These are phyloP conservation scores for Stenchaetothrips biformis DNA, from an alignment of 2,888 invertebrate genomes.

Conservation along the genomic window DNA sequence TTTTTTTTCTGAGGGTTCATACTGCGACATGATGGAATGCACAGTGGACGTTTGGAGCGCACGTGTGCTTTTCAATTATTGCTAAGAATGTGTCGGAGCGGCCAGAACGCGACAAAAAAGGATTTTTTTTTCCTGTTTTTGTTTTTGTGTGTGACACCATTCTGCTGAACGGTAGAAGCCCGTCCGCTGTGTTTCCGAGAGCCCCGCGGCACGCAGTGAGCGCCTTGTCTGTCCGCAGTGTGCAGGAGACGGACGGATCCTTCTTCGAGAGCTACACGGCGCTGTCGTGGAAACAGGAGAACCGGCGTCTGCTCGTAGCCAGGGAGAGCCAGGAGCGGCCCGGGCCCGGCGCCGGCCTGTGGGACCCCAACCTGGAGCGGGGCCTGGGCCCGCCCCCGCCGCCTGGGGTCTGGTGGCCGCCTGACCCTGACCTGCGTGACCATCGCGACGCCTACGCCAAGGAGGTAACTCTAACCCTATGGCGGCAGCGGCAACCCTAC, in stretches of 20 bases:
- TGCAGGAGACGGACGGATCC: constrained; percentile 89
- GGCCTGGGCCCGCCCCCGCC: constrained; percentile 58
- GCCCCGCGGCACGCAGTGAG: constrained; percentile 7
- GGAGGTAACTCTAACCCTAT: constrained; percentile 44
- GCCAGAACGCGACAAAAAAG: too few species aligned
- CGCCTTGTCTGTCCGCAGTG: constrained; percentile 54
- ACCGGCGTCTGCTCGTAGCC: constrained; percentile 69
- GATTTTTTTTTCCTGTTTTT: too few species aligned
- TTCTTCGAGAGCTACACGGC: constrained; percentile 94
- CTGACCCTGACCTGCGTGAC: constrained; percentile 37
- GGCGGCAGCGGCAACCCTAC: too few species aligned
- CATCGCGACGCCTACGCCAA: constrained; percentile 42
- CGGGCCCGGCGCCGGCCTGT: constrained; percentile 39
- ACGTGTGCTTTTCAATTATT: too few species aligned
- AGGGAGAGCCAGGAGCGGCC: constrained; percentile 55
- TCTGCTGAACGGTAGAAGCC: too few species aligned
- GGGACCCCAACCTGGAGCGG: constrained; percentile 47
- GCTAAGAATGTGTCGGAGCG: too few species aligned
- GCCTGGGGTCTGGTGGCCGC: constrained; percentile 44
- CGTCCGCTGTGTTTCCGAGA: too few species aligned
- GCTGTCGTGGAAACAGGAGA: constrained; percentile 87
- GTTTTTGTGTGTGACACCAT: too few species aligned
- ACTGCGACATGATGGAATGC: too few species aligned
- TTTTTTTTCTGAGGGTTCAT: too few species aligned
- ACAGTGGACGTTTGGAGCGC: too few species aligned